Evolutionary conservation across 2,797 vertebrate genomes (phyloP).

Genomic region (Buphagus erythrorhynchus): DNA sequence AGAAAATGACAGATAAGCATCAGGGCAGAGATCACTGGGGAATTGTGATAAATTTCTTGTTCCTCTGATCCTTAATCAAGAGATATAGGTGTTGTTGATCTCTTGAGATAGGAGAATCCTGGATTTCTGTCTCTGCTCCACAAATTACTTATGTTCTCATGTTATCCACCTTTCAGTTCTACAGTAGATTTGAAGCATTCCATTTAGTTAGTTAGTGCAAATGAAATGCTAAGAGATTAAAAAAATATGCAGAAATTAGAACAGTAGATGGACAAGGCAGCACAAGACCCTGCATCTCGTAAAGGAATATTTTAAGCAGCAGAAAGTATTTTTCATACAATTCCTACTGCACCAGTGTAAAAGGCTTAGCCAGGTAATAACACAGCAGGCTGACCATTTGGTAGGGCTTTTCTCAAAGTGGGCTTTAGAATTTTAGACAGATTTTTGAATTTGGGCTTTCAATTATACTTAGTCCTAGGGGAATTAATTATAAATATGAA

Average conservation of each 20-base stretch:
- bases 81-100: constrained; percentile 15
- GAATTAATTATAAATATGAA: constrained; percentile 5
- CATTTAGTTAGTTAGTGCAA: not conserved
- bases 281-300: not conserved
- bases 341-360: not conserved
- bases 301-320: not conserved
- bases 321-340: not conserved
- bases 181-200: not conserved
- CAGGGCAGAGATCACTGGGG: constrained; percentile 18
- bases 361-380: not conserved
- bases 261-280: not conserved
- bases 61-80: constrained; percentile 31
- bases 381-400: not conserved
- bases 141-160: not conserved
- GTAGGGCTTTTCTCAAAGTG: not conserved
- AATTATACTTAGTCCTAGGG: not conserved
- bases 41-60: constrained; percentile 33
- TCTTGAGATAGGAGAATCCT: not conserved
- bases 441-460: not conserved
- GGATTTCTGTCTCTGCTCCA: not conserved
- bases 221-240: not conserved
- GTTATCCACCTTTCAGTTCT: not conserved
- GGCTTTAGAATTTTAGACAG: not conserved
- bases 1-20: constrained; percentile 52
- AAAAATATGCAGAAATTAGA: not conserved